Conservation (phyloP, 2,888 invertebrate genomes). For the Reticulitermes lucifugus region DNA sequence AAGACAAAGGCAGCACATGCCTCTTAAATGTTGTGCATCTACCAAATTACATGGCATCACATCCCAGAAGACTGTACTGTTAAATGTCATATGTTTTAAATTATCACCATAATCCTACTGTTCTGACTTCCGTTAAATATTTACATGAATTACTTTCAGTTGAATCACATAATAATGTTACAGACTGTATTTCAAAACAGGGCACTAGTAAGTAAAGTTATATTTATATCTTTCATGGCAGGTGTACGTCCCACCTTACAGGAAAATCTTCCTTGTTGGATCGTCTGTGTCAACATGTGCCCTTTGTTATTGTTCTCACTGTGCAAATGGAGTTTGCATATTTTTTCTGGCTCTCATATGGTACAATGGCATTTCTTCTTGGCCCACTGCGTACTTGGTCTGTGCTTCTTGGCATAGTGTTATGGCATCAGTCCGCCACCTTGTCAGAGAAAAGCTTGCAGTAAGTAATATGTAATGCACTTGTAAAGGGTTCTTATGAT, state of each 20-base stretch:
- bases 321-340: conserved; percentile 76
- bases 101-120: too few relatives aligned
- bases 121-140: background rate
- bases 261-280: conserved; percentile 31
- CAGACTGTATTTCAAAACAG: background rate
- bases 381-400: conserved; percentile 88
- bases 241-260: conserved; percentile 15
- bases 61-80: too few relatives aligned
- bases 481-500: too few relatives aligned
- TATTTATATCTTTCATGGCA: background rate
- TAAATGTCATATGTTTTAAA: too few relatives aligned
- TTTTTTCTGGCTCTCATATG: conserved; percentile 86
- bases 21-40: too few relatives aligned
- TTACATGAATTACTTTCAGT: background rate
- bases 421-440: conserved; percentile 75
- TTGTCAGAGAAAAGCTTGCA: conserved; percentile 73
- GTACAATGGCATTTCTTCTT: conserved; percentile 78
- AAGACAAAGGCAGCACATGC: too few relatives aligned
- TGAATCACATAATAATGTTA: too few relatives aligned
- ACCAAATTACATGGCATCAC: too few relatives aligned
- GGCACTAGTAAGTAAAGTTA: background rate
- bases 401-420: conserved; percentile 72
- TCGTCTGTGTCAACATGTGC: conserved; percentile 60
- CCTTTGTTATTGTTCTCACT: conserved; percentile 70
- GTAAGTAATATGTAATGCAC: conserved; percentile 61